Percentiles rank a stretch among this genome's conserved stretches.
phyloP scores from a whole-genome alignment of 2,113 vertebrate genomes.

The Pseudopipra pipra region DNA sequence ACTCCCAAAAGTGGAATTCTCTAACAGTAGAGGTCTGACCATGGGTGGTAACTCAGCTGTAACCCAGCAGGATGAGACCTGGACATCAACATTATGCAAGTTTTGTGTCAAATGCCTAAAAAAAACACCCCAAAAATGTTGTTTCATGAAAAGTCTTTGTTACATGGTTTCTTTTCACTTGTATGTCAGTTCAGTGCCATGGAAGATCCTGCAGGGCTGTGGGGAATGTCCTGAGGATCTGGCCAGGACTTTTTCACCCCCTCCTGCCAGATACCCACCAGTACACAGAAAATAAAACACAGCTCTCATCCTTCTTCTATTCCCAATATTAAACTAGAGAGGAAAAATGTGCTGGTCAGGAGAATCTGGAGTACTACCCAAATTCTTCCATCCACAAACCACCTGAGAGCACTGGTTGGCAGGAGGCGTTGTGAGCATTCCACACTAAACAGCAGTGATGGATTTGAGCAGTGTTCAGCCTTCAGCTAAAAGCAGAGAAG shows the following conservation, averaged over 20 bases:
- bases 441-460: background rate
- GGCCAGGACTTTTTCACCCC: background rate
- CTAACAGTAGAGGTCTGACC: background rate
- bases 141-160: background rate
- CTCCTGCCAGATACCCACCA: background rate
- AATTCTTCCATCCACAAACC: background rate
- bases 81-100: background rate
- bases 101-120: background rate
- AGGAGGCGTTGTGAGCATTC: background rate
- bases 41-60: background rate
- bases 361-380: background rate
- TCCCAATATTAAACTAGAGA: background rate
- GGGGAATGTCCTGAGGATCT: fast-evolving
- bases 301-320: background rate
- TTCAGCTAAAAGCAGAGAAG: background rate
- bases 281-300: background rate
- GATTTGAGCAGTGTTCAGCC: background rate
- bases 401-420: background rate
- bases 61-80: background rate
- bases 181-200: fast-evolving
- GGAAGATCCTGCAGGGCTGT: background rate
- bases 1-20: background rate
- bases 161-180: fast-evolving
- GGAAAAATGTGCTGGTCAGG: background rate
- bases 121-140: fast-evolving